A percentile compares a stretch with the other conserved stretches of the same genome.
phyloP scores from a whole-genome alignment of 2,113 vertebrate species.

The Syrmaticus mikado region DNA sequence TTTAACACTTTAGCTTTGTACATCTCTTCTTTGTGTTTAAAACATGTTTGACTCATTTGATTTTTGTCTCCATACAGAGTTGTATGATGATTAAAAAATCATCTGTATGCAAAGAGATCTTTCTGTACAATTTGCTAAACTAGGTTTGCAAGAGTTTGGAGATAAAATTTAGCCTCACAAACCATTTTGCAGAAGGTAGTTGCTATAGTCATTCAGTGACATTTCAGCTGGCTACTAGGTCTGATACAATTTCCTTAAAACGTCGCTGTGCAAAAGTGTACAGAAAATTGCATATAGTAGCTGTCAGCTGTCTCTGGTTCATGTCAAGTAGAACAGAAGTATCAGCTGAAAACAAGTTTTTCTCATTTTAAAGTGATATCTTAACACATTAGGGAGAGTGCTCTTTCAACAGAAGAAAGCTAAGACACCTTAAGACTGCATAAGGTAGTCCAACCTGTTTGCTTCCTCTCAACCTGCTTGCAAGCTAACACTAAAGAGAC shows the following conservation, averaged over 20 bases:
- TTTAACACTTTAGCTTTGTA: not conserved
- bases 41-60: not conserved
- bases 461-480: not conserved
- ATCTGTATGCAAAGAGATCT: too few species aligned
- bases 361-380: not conserved
- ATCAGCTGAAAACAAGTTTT: not conserved
- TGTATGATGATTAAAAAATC: not conserved
- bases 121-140: fast-evolving
- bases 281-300: not conserved
- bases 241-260: not conserved
- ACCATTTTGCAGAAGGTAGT: not conserved
- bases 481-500: not conserved
- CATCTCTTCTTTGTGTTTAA: not conserved
- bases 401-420: not conserved
- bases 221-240: not conserved
- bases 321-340: not conserved
- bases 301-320: not conserved
- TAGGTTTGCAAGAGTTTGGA: not conserved
- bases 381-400: not conserved
- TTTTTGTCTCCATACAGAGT: fast-evolving
- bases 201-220: not conserved
- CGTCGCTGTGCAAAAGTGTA: not conserved
- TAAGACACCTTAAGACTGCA: not conserved
- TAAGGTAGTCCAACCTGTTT: not conserved
- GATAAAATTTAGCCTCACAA: not conserved